Evolutionary conservation across 2,113 vertebrate species (phyloP).

Genomic region (Chaetodon auriga): DNA sequence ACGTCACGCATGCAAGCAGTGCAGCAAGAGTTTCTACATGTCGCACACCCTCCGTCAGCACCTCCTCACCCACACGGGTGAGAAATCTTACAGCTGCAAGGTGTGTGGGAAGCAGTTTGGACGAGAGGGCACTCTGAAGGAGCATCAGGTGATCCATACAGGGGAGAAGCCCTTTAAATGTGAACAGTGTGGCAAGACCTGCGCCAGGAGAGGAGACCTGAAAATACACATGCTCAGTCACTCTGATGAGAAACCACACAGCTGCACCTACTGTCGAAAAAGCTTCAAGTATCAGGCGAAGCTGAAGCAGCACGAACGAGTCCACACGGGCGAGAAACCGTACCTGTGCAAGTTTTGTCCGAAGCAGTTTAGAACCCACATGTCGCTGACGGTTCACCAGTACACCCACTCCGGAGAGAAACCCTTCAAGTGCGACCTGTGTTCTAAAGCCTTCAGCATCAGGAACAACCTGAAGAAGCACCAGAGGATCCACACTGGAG

Average conservation of each 20-base stretch:
- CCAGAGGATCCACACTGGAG: constrained; percentile 38
- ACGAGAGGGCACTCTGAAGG: constrained; percentile 26
- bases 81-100: constrained; percentile 29
- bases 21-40: constrained; percentile 30
- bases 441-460: constrained; percentile 37
- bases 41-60: constrained; percentile 32
- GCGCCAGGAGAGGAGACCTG: constrained; percentile 23
- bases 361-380: constrained; percentile 19
- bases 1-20: constrained; percentile 23
- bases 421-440: constrained; percentile 34
- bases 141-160: constrained; percentile 33
- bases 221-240: constrained; percentile 47
- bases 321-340: constrained; percentile 55
- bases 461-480: constrained; percentile 50
- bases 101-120: constrained; percentile 43
- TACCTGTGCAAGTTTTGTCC: constrained; percentile 36
- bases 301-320: constrained; percentile 16
- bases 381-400: neutral
- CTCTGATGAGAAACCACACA: constrained; percentile 39
- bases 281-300: constrained; percentile 29
- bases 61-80: constrained; percentile 30
- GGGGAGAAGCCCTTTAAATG: constrained; percentile 2
- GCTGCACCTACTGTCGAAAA: constrained; percentile 13
- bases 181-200: constrained; percentile 49
- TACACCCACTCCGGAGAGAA: constrained; percentile 42